Percentiles rank a stretch among this genome's conserved stretches.
phyloP scores from a whole-genome alignment of 2,888 invertebrate species.

The Podabrus alpinus region DNA sequence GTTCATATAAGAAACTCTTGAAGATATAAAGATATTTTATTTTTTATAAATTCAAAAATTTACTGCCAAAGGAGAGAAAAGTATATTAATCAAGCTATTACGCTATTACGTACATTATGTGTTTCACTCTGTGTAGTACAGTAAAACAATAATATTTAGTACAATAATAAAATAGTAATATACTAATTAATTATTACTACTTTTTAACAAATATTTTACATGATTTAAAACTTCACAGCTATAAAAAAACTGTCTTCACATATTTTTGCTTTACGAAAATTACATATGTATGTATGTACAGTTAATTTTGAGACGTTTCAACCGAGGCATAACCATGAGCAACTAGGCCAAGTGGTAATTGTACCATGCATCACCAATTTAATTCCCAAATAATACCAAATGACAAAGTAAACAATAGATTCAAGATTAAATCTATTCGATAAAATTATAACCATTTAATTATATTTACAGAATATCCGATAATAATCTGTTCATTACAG shows the following conservation, averaged over 20 bases:
- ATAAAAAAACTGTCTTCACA: not conserved
- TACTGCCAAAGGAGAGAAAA: not conserved
- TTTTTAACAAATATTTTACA: not conserved
- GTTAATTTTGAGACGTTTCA: slow-evolving; percentile 22
- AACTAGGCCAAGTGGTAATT: slow-evolving; percentile 25
- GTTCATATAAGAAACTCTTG: no score
- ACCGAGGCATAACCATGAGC: slow-evolving; percentile 24
- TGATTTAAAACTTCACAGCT: not conserved
- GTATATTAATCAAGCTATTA: not conserved
- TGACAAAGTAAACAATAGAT: not conserved
- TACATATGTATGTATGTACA: slow-evolving; percentile 17
- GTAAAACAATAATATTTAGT: no score
- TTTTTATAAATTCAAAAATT: not conserved
- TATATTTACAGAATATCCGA: not conserved
- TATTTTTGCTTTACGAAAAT: slow-evolving; percentile 18
- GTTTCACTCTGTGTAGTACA: not conserved
- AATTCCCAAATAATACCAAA: slow-evolving; percentile 16
- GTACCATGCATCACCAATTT: slow-evolving; percentile 24
- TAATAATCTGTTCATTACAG: not conserved
- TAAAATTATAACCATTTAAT: not conserved
- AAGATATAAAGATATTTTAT: no score
- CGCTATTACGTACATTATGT: no score
- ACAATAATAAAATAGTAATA: not conserved
- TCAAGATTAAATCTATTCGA: not conserved
- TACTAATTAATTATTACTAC: not conserved